A percentile compares a stretch with the other conserved stretches of the same genome.
Conservation (phyloP, 2,797 vertebrate genomes). For the Chloroceryle amazona region DNA sequence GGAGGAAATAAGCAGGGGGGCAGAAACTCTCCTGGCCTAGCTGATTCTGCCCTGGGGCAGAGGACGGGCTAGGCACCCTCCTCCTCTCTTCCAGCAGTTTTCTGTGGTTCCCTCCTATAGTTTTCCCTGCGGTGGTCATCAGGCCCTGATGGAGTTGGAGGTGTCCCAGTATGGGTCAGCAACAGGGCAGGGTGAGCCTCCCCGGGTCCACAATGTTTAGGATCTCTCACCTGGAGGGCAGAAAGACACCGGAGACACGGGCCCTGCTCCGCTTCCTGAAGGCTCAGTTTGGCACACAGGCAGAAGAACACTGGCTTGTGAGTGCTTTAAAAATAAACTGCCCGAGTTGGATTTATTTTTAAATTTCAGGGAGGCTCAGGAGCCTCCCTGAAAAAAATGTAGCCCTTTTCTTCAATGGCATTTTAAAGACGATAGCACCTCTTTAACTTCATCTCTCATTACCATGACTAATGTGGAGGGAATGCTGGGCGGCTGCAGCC, state of each 20-base stretch:
- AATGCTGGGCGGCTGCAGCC: neutral
- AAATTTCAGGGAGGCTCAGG: neutral
- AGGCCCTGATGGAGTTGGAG: neutral
- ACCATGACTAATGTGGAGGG: conserved; percentile 7
- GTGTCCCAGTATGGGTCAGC: neutral
- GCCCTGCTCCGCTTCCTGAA: neutral
- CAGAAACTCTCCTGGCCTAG: neutral
- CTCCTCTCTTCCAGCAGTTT: neutral
- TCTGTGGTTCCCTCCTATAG: neutral
- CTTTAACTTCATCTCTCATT: conserved; percentile 7
- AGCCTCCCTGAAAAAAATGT: neutral
- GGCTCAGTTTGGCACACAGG: neutral
- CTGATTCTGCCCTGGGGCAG: neutral
- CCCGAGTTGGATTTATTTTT: conserved; percentile 26
- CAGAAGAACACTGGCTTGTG: neutral
- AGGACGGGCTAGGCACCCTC: neutral
- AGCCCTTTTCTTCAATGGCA: conserved; percentile 30
- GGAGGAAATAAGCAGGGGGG: neutral
- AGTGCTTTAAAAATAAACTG: conserved; percentile 53
- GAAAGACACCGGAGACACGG: rapidly evolving
- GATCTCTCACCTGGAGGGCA: neutral
- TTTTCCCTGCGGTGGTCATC: neutral
- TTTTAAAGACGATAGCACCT: conserved; percentile 36
- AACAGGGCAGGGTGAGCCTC: neutral
- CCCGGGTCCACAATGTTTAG: rapidly evolving